Evolutionary conservation across 1,140 invertebrate genomes (phyloP).

Genomic region (Ostrea edulis): DNA sequence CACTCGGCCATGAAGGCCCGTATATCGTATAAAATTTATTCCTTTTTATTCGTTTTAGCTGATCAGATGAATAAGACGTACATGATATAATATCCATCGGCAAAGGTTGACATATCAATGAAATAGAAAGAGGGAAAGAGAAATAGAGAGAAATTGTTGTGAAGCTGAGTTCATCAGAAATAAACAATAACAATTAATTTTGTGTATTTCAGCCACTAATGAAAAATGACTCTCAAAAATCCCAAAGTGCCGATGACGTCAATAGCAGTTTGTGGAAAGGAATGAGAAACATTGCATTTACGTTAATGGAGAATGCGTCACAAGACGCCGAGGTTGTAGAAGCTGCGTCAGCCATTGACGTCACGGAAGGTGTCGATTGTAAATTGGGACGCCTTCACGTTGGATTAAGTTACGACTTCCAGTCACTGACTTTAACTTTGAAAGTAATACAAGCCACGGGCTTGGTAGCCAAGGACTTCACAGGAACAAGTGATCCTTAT

Average conservation of each 20-base stretch:
- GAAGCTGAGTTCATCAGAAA: too few relatives aligned
- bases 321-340: constrained; percentile 64
- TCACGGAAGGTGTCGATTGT: constrained; percentile 74
- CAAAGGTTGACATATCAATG: too few relatives aligned
- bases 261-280: constrained; percentile 65
- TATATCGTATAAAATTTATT: too few relatives aligned
- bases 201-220: constrained; percentile 55
- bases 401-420: constrained; percentile 96
- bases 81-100: too few relatives aligned
- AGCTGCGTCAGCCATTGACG: constrained; percentile 57
- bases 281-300: constrained; percentile 70
- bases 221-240: constrained; percentile 56
- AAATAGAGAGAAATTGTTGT: too few relatives aligned
- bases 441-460: constrained; percentile 88
- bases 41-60: too few relatives aligned
- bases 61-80: too few relatives aligned
- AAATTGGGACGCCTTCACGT: constrained; percentile 88
- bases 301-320: constrained; percentile 74
- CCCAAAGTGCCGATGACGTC: constrained; percentile 58
- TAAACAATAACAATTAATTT: too few relatives aligned
- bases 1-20: too few relatives aligned
- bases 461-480: constrained; percentile 95
- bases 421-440: constrained; percentile 94
- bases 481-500: constrained; percentile 89
- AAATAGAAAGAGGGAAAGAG: too few relatives aligned